A percentile compares a stretch with the other conserved stretches of the same genome.
phyloP scores from a whole-genome alignment of 2,113 vertebrate species.

The Saccopteryx leptura region DNA sequence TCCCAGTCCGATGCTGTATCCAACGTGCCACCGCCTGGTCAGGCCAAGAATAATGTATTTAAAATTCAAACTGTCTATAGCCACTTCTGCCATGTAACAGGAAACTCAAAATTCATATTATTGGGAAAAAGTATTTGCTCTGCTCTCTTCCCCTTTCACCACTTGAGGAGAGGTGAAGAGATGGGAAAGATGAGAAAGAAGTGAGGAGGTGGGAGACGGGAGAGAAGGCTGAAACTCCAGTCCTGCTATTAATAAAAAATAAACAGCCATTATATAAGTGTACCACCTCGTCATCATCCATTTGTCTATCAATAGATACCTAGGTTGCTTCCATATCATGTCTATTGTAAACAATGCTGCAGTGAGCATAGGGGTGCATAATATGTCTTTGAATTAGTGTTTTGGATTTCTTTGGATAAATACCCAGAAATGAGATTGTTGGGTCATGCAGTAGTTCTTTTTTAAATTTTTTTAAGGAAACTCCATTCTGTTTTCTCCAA shows the following conservation, averaged over 20 bases:
- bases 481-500: not conserved
- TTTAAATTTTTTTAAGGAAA: not conserved
- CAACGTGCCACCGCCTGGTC: too few relatives aligned
- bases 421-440: not conserved
- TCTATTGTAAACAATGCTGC: not conserved
- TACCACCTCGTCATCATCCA: not conserved
- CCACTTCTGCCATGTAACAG: not conserved
- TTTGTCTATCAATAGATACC: too few relatives aligned
- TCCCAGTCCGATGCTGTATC: too few relatives aligned
- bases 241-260: not conserved
- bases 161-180: not conserved
- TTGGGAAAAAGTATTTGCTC: not conserved
- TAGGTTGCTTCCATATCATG: not conserved
- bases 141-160: not conserved
- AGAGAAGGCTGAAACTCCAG: not conserved
- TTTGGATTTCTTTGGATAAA: not conserved
- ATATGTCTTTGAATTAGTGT: not conserved
- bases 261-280: not conserved
- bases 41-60: not conserved
- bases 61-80: constrained; percentile 15
- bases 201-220: not conserved
- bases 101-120: not conserved
- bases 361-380: not conserved
- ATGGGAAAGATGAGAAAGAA: not conserved
- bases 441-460: not conserved